Conservation (phyloP, 2,113 vertebrate genomes). For the Mola mola region DNA sequence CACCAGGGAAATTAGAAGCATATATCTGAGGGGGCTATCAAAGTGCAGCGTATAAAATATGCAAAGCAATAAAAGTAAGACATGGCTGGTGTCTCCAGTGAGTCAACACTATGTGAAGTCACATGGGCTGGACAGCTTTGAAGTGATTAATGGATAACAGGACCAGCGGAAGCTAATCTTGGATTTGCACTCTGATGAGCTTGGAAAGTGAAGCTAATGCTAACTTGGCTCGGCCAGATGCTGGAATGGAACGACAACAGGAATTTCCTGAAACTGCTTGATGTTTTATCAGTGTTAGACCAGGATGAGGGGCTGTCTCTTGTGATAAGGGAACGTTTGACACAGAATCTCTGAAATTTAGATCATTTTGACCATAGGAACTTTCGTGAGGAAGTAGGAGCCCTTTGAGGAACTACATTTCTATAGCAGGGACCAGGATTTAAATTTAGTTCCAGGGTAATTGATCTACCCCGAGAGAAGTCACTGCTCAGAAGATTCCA, state of each 20-base stretch:
- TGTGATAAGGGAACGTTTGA: background rate
- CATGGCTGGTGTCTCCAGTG: background rate
- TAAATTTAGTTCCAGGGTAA: no score
- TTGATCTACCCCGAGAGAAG: no score
- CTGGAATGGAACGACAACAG: background rate
- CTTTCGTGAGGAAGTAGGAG: no score
- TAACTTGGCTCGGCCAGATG: conserved; percentile 8
- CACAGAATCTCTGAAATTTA: background rate
- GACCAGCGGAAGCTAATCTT: conserved; percentile 38
- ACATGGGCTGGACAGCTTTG: conserved; percentile 17
- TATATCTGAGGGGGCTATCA: background rate
- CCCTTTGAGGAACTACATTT: no score
- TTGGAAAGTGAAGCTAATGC: conserved; percentile 25
- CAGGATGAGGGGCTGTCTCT: background rate
- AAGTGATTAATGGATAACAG: conserved; percentile 47
- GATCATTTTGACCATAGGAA: no score
- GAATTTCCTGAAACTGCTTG: background rate
- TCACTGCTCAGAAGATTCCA: no score
- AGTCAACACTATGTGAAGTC: background rate
- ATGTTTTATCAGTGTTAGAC: background rate
- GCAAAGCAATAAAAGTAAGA: conserved; percentile 11
- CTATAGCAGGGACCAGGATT: no score
- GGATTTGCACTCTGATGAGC: conserved; percentile 33
- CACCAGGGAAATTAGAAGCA: background rate
- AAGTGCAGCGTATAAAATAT: conserved; percentile 38